Evolutionary conservation across 2,113 vertebrate species (phyloP), one percentile per base, ranked within the genome.

Genomic region (Tamias sibiricus): DNA sequence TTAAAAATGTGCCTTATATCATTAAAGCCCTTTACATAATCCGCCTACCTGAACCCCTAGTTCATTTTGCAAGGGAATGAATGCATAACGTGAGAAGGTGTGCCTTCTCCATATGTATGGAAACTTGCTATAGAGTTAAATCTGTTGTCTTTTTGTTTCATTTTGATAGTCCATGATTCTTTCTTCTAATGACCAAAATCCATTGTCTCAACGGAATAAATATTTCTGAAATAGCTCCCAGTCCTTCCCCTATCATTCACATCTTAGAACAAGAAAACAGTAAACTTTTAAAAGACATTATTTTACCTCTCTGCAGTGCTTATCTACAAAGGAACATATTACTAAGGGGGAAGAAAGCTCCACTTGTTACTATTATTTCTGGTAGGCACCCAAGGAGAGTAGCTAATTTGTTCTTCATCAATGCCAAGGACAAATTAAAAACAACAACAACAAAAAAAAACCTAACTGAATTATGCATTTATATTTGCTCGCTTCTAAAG

Each of bases 241-340:
- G 95, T 98, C 97, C 96, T 98, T 98, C 90, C 92, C 86, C 97
- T 99, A 98, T 98, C 98, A 92, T 98, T 98, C 98, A 96, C 97
- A 98, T 99, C 98, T 99, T 88, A 98, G 98, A 98, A 98, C 93
- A 98, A 97, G 97, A 98, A 99, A 98, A 98, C 91, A 97, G 98
- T 95, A 98, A 99, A 99, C 98, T 99, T 99, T 99, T 98, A 97
- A 98, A 98, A 98, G 98, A 98, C 98, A 97, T 98, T 97, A 98
- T 98, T 99, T 99, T 98, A 99, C 98, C 98, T 99, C 98, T 98
- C 98, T 98, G 96, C 97, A 98, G 98, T 90, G 98, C 99, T 99
- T 99, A 99, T 99, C 99, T 99, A 99, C 99, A 99, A 99, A 99
- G 98, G 98, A 99, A 98, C 99, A 99, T 98, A 99, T 98, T 99